phyloP scores from a whole-genome alignment of 2,113 vertebrate genomes.

The Jacana jacana region DNA sequence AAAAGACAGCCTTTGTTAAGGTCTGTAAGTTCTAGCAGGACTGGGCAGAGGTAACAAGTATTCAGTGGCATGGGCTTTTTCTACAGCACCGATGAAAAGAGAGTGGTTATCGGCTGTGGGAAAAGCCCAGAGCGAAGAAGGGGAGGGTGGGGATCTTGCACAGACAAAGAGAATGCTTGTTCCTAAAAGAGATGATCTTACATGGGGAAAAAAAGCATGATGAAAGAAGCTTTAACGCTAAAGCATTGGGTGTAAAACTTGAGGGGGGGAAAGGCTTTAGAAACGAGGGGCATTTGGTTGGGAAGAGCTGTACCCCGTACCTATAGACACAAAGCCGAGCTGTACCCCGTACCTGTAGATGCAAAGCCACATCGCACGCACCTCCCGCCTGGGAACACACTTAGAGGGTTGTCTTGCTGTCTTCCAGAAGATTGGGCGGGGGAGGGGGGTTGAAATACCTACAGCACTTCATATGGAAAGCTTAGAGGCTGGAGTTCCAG shows the following conservation, averaged over 20 bases:
- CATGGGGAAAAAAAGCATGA: not conserved
- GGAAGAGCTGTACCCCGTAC: not conserved
- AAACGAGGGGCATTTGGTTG: not conserved
- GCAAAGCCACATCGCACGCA: not conserved
- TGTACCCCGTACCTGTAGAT: not conserved
- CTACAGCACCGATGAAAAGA: not conserved
- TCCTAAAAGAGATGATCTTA: not conserved
- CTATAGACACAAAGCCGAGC: not conserved
- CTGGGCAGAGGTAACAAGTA: not conserved
- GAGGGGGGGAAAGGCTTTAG: not conserved
- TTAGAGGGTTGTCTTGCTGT: not conserved
- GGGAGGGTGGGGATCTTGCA: accelerated
- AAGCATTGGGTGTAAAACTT: not conserved
- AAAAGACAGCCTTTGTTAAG: not conserved
- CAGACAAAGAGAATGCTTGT: not conserved
- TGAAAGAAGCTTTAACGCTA: not conserved
- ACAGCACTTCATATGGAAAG: not conserved
- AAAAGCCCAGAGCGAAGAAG: not conserved
- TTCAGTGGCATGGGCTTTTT: not conserved
- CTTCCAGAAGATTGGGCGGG: not conserved
- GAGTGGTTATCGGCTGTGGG: not conserved
- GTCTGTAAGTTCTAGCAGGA: not conserved
- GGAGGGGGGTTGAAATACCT: no score
- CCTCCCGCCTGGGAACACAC: not conserved
- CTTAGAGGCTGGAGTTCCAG: not conserved